Evolutionary conservation across 2,888 invertebrate genomes (phyloP).

Genomic region (Cistogaster globosa): DNA sequence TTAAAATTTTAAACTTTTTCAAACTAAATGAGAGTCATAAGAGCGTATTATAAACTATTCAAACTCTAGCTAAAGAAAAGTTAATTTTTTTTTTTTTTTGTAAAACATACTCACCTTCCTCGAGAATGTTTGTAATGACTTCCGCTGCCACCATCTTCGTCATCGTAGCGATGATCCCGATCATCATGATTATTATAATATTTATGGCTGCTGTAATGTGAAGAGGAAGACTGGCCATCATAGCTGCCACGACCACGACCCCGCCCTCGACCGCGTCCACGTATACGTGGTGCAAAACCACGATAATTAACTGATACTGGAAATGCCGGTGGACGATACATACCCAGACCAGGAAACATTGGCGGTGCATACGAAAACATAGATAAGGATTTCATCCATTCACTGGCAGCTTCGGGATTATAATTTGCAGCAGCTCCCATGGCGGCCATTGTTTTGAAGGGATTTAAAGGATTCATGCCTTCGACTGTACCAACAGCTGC

Average conservation of each 20-base stretch:
- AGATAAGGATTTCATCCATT: conserved; percentile 81
- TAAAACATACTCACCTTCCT: conserved; percentile 74
- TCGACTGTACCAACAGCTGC: conserved; percentile 71
- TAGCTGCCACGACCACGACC: conserved; percentile 78
- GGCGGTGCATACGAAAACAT: conserved; percentile 79
- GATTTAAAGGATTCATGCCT: conserved; percentile 75
- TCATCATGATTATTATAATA: conserved; percentile 85
- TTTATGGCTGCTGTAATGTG: conserved; percentile 81
- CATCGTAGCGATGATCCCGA: conserved; percentile 83
- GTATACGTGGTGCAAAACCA: conserved; percentile 80
- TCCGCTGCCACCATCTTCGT: conserved; percentile 84
- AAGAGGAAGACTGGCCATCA: conserved; percentile 74
- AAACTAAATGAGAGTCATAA: no score
- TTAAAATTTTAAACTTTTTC: background rate
- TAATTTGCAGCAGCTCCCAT: conserved; percentile 76
- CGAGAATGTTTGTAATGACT: conserved; percentile 79
- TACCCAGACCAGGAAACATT: conserved; percentile 80
- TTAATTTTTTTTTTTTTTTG: no score
- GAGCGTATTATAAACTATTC: no score
- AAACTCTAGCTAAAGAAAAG: no score
- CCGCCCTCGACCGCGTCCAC: conserved; percentile 83
- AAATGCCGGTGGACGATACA: conserved; percentile 78
- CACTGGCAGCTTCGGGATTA: conserved; percentile 79
- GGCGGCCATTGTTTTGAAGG: conserved; percentile 80
- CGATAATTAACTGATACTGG: conserved; percentile 79